Conservation (phyloP, 92 coral and sea anemone genomes). For the Plumapathes pennacea region DNA sequence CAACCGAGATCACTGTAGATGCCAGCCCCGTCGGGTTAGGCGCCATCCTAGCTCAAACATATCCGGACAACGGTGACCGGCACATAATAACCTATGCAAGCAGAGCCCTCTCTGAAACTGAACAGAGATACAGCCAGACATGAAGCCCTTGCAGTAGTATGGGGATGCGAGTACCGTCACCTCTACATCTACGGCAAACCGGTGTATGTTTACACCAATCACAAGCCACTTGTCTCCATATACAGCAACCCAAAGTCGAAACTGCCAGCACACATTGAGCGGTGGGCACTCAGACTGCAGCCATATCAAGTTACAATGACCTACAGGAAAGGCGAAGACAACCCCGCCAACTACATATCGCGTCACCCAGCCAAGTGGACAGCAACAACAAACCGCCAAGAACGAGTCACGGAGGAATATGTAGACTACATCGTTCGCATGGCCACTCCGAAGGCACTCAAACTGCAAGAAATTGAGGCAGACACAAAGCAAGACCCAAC, state of each 20-base stretch:
- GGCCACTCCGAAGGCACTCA: constrained; percentile 51
- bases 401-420: constrained; percentile 61
- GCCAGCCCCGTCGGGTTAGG: constrained; percentile 49
- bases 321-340: constrained; percentile 24
- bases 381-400: constrained; percentile 20
- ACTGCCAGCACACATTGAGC: constrained; percentile 35
- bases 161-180: constrained; percentile 39
- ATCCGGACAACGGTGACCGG: too few relatives aligned
- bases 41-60: constrained; percentile 36
- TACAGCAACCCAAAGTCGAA: constrained; percentile 32
- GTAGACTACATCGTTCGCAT: constrained; percentile 37
- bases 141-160: constrained; percentile 25
- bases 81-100: constrained; percentile 4
- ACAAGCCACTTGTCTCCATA: constrained; percentile 51
- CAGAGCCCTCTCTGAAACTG: constrained; percentile 3
- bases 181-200: constrained; percentile 44
- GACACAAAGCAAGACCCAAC: constrained; percentile 45
- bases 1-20: constrained; percentile 33
- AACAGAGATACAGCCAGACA: constrained; percentile 5
- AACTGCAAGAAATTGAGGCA: constrained; percentile 26
- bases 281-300: constrained; percentile 44
- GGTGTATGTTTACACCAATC: constrained; percentile 38
- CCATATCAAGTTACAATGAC: constrained; percentile 38
- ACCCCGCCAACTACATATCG: constrained; percentile 48
- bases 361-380: constrained; percentile 33